Evolutionary conservation across 2,113 vertebrate species (phyloP), one percentile per base, ranked within the genome.

Genomic region (Pterocles gutturalis): DNA sequence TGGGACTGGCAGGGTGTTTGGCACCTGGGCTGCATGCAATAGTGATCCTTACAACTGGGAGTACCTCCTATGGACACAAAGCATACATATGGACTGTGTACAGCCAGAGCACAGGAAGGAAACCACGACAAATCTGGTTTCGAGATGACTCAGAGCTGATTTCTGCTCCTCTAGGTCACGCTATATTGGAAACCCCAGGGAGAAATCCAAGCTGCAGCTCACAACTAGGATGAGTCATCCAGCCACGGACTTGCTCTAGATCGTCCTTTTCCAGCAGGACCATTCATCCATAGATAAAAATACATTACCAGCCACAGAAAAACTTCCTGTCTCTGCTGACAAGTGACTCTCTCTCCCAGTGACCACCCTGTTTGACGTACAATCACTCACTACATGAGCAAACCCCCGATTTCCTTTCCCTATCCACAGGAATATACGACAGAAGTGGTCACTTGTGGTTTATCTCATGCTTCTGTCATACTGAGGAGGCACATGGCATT

Each of bases 201-300:
- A 82, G 38, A 85, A 85, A 93, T 34, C 10, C 57, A 83, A 58
- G 28, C 28, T 54, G 15, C 43, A 91, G 72, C 28, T 93, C 28
- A 72, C 26, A 86, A 65, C 70, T 12, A 45, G 15, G 11, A 29
- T 83, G 93, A 83, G 24, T 83, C 91, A 87, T 34, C 6, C 7
- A 19, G 41, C 61, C 65, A 38, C 4, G 21, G 62, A 24, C 48
- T 61, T 83, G 46, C 13, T 19, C 55, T 6, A 1, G 26, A 49
- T 58, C 77, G 72, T 49, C 24, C 41, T 62, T 66, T 72, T 76
- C 53, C 51, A 67, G n/a, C 3, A 54, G 9, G 31, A 67, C 24
- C 34, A 13, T 89, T 80, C 53, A 34, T 67, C 72, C 62, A 9
- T 13, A 83, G 57, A 66, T 21, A 89, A 91, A 93, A 91, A 83